These are phyloP conservation scores for Calephelis perditalis DNA, from an alignment of 2,888 invertebrate species.

Conservation along the genomic window DNA sequence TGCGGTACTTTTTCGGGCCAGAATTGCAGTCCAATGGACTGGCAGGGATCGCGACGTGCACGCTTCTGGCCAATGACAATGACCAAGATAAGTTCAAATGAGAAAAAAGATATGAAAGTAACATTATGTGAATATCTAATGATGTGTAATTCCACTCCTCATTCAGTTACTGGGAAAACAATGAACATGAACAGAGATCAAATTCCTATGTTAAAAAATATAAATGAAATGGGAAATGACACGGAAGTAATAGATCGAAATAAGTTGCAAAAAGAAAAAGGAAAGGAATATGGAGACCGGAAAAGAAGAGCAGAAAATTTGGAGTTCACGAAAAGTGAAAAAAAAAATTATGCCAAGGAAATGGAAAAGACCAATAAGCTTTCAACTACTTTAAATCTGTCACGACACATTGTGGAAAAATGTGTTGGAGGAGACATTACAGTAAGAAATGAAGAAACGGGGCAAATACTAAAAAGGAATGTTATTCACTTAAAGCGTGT, in stretches of 20 bases:
- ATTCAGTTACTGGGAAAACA: too few relatives aligned
- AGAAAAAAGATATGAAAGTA: background rate
- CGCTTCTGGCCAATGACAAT: too few relatives aligned
- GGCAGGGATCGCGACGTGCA: too few relatives aligned
- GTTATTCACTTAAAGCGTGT: too few relatives aligned
- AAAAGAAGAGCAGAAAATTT: background rate
- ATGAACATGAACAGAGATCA: too few relatives aligned
- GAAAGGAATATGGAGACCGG: slow-evolving; percentile 1
- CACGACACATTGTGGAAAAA: too few relatives aligned
- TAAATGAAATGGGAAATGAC: background rate
- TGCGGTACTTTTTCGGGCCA: too few relatives aligned
- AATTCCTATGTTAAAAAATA: background rate
- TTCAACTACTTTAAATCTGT: background rate
- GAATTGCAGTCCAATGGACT: too few relatives aligned
- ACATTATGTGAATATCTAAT: slow-evolving; percentile 14
- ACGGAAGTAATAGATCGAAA: background rate
- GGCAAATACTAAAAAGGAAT: background rate
- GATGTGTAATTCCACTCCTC: background rate
- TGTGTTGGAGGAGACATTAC: background rate
- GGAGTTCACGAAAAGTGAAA: background rate
- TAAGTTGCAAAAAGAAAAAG: background rate
- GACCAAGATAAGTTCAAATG: too few relatives aligned
- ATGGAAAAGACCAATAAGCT: background rate
- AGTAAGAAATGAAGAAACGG: background rate
- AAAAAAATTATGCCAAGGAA: background rate